phyloP scores from a whole-genome alignment of 2,797 vertebrate species.

The Sebastiscus tertius region DNA sequence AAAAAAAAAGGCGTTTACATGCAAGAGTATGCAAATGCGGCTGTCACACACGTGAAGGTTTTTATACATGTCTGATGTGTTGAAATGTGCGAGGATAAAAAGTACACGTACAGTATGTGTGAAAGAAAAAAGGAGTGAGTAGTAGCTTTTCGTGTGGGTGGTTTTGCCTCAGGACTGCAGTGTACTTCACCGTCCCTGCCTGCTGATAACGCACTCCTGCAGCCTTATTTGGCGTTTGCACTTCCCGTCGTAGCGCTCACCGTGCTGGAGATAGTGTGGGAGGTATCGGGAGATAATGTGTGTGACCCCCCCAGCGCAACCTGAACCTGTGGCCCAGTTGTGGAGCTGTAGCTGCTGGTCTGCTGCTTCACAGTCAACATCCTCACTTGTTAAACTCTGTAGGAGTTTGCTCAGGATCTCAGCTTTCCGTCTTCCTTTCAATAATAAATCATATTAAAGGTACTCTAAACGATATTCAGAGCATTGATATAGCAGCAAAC shows the following conservation, averaged over 20 bases:
- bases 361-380: slow-evolving; percentile 11
- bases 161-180: slow-evolving; percentile 72
- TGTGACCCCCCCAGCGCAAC: slow-evolving; percentile 44
- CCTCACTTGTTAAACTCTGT: not conserved
- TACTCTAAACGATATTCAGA: no score
- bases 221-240: slow-evolving; percentile 48
- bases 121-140: slow-evolving; percentile 33
- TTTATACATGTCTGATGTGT: not conserved
- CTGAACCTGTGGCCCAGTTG: slow-evolving; percentile 28
- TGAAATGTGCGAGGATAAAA: not conserved
- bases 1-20: not conserved
- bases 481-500: no score
- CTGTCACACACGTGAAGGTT: not conserved
- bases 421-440: not conserved
- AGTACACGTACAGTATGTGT: slow-evolving; percentile 5
- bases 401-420: not conserved
- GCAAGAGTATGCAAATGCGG: not conserved
- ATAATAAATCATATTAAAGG: not conserved
- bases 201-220: slow-evolving; percentile 32
- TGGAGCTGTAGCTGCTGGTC: slow-evolving; percentile 2
- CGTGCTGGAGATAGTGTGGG: slow-evolving; percentile 46
- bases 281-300: slow-evolving; percentile 66
- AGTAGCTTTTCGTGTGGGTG: slow-evolving; percentile 58
- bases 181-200: slow-evolving; percentile 56
- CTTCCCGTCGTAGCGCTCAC: slow-evolving; percentile 48